Conservation (phyloP, 2,888 invertebrate genomes). For the Crematogaster levior region DNA sequence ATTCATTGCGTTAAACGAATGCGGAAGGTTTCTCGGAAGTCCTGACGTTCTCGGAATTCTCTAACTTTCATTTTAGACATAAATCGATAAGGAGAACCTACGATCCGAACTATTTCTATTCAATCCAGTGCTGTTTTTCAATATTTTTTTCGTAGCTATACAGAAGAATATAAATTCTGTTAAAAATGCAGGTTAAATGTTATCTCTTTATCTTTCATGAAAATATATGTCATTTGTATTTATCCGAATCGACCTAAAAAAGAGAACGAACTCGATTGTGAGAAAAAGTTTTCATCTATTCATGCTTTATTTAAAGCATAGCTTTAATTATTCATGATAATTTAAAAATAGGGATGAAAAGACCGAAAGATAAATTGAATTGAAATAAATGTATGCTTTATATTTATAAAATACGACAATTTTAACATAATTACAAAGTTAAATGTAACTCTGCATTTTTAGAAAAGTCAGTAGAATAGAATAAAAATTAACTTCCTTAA, state of each 20-base stretch:
- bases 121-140: not conserved
- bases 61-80: conserved; percentile 1
- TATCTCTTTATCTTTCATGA: not conserved
- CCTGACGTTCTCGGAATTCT: not conserved
- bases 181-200: not conserved
- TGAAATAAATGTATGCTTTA: not conserved
- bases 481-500: not conserved
- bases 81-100: too few species aligned
- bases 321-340: not conserved
- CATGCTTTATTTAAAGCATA: not conserved
- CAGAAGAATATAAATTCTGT: not conserved
- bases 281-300: not conserved
- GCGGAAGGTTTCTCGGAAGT: not conserved
- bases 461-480: not conserved
- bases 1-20: not conserved
- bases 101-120: not conserved
- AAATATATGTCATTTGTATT: not conserved
- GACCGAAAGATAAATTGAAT: not conserved
- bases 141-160: not conserved
- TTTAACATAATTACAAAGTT: not conserved
- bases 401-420: not conserved
- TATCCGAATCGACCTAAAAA: not conserved
- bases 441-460: not conserved
- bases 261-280: not conserved
- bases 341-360: not conserved